Evolutionary conservation across 2,888 invertebrate species (phyloP).

Genomic region (Parascotia fuliginaria): DNA sequence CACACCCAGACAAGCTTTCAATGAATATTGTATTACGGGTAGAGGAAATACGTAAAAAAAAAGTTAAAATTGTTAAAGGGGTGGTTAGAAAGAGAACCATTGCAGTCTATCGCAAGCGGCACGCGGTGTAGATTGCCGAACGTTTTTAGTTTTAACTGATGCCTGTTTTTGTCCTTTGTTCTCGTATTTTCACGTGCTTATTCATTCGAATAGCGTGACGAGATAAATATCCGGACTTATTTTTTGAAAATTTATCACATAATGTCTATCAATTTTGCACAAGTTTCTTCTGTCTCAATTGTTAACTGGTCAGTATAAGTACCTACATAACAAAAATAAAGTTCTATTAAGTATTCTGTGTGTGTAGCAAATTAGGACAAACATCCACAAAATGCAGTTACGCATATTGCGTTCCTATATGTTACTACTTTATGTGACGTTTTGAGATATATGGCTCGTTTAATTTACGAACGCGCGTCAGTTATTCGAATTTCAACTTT

Average conservation of each 20-base stretch:
- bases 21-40: slow-evolving; percentile 65
- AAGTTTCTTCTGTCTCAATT: slow-evolving; percentile 10
- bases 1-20: slow-evolving; percentile 59
- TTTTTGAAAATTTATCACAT: slow-evolving; percentile 35
- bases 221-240: slow-evolving; percentile 57
- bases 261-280: slow-evolving; percentile 31
- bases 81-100: slow-evolving; percentile 39
- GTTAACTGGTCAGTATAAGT: not conserved
- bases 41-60: slow-evolving; percentile 53
- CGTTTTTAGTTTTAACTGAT: slow-evolving; percentile 56
- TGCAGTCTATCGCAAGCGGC: slow-evolving; percentile 45
- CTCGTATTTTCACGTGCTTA: slow-evolving; percentile 50
- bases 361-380: too few relatives aligned
- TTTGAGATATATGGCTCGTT: too few relatives aligned
- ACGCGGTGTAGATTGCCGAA: slow-evolving; percentile 50
- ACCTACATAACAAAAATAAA: too few relatives aligned
- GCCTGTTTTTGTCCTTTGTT: slow-evolving; percentile 57
- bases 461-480: too few relatives aligned
- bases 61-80: slow-evolving; percentile 51
- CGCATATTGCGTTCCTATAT: too few relatives aligned
- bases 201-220: slow-evolving; percentile 56
- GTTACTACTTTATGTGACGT: too few relatives aligned
- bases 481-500: too few relatives aligned
- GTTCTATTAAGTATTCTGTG: too few relatives aligned
- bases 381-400: too few relatives aligned